phyloP scores from a whole-genome alignment of 1,140 invertebrate genomes.

The Muscidifurax raptorellus region DNA sequence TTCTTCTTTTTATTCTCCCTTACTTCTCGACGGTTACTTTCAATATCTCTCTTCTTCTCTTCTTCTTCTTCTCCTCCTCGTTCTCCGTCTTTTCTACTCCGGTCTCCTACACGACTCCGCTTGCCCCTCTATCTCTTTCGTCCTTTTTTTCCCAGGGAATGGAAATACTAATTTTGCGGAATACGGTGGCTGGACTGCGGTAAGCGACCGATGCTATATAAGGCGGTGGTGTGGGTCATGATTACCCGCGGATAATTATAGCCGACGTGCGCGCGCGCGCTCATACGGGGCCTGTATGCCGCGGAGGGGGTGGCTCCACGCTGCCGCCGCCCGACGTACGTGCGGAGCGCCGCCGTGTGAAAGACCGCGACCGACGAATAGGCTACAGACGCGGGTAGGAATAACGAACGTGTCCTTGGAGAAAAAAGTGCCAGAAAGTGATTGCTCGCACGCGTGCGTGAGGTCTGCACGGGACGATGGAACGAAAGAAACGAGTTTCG shows the following conservation, averaged over 20 bases:
- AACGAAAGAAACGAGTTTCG: not conserved
- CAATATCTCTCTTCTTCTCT: slow-evolving; percentile 47
- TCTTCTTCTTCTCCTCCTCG: not conserved
- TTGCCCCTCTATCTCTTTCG: slow-evolving; percentile 28
- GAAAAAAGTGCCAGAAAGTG: not conserved
- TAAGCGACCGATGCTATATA: slow-evolving; percentile 67
- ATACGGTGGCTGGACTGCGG: slow-evolving; percentile 75
- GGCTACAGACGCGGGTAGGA: not conserved
- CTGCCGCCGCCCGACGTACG: slow-evolving; percentile 39
- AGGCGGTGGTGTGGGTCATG: slow-evolving; percentile 69
- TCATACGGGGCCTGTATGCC: slow-evolving; percentile 59
- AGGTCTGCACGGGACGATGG: slow-evolving; percentile 48
- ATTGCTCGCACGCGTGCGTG: slow-evolving; percentile 59
- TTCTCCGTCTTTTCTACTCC: not conserved
- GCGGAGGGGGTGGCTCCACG: slow-evolving; percentile 58
- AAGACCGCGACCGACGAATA: slow-evolving; percentile 27
- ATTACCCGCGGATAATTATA: slow-evolving; percentile 76
- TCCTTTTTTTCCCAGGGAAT: slow-evolving; percentile 67
- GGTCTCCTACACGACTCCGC: slow-evolving; percentile 7
- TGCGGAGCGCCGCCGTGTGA: slow-evolving; percentile 53
- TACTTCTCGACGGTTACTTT: slow-evolving; percentile 29
- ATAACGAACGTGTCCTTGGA: not conserved
- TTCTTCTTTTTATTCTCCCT: slow-evolving; percentile 15
- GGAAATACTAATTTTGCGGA: slow-evolving; percentile 77
- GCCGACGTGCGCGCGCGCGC: slow-evolving; percentile 68